Base-by-base conservation (phyloP, 1,140 invertebrate genomes). In the Kradibia gibbosae region DNA sequence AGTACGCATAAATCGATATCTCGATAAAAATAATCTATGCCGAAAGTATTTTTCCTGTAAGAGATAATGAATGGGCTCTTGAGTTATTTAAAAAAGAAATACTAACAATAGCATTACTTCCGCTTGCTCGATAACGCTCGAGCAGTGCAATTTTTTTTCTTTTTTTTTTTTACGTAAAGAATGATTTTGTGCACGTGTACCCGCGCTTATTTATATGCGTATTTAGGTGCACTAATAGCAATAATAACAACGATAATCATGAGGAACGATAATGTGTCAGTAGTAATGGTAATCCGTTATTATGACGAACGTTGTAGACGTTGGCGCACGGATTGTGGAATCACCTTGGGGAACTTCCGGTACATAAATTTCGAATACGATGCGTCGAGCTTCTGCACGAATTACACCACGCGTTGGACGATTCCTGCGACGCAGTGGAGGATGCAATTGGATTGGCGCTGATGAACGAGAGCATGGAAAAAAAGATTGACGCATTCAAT, bases 341-440 rank as follows among this genome's bases (percentile, higher is more conserved):
- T 82, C 93, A 94, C 86, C 88, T 96, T 10, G 93, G 93, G 3
- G 92, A 93, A 80, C 85, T 93, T 8, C 90, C 89, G n/a, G 92
- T 93, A 62, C 92, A 93, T 81, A 92, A 93, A 81, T 94, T 94
- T 85, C 91, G 92, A 73, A 91, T 95, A 78, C 89, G 92, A 50
- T 94, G 94, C 83, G 95, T 95, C 34, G 94, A 95, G 81, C 85
- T 96, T 28, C 87, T 96, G 3, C 93, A 96, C 83, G 94, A 95
- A 85, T 90, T 96, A 5, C 95, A 96, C 85, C 93, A 96, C 85
- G 93, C 94, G 71, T 89, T 96, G 2, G 94, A 96, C 84, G 94
- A 94, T 86, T 92, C 94, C 53, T 93, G 95, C 55, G 93, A 95
- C 73, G 91, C 92, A 22, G 95, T 95, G 81, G 95, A 96, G 88